Evolutionary conservation across 2,888 invertebrate species (phyloP).

Genomic region (Drosophila rellima): DNA sequence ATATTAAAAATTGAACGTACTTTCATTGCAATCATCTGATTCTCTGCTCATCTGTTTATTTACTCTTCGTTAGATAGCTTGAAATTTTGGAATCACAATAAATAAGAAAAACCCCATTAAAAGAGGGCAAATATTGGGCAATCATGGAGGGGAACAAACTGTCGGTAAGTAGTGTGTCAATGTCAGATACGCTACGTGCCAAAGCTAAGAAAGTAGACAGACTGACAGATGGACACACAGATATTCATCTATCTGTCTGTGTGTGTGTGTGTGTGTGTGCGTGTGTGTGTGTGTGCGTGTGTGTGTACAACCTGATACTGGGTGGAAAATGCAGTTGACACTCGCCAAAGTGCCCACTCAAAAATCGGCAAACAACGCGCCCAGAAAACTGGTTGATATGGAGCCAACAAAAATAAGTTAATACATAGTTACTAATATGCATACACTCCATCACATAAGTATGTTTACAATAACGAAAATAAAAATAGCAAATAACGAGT

Average conservation of each 20-base stretch:
- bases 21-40: conserved; percentile 7
- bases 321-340: conserved; percentile 52
- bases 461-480: conserved; percentile 3
- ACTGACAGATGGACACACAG: conserved; percentile 16
- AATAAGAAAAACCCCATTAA: conserved; percentile 1
- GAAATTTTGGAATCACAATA: conserved; percentile 9
- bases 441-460: neutral
- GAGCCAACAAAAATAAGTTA: conserved; percentile 11
- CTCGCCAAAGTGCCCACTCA: conserved; percentile 52
- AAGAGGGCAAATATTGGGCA: conserved; percentile 14
- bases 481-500: neutral
- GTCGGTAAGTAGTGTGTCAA: conserved; percentile 48
- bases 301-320: conserved; percentile 2
- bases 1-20: conserved; percentile 1
- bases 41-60: conserved; percentile 28
- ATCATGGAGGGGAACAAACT: neutral
- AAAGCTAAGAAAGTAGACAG: conserved; percentile 9
- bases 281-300: conserved; percentile 18
- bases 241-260: neutral
- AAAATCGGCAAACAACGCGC: conserved; percentile 23
- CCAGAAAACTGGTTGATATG: conserved; percentile 38
- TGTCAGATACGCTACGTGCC: conserved; percentile 33
- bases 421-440: neutral
- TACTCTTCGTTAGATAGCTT: conserved; percentile 12
- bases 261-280: conserved; percentile 9